Evolutionary conservation across 2,888 invertebrate genomes (phyloP).

Genomic region (Noctua janthina): DNA sequence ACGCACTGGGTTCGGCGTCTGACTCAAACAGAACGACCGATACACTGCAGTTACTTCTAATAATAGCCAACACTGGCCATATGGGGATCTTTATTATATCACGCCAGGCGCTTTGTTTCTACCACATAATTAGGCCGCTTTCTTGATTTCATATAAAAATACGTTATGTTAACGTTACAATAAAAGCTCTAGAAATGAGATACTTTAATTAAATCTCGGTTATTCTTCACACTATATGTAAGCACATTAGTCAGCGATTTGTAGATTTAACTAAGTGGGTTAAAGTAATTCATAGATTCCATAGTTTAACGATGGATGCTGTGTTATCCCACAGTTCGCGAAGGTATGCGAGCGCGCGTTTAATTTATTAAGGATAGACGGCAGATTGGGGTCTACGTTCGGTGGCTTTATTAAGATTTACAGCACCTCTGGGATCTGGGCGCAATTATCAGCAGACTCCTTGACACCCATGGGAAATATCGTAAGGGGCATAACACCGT

Average conservation of each 20-base stretch:
- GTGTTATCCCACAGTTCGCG: slow-evolving; percentile 58
- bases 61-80: slow-evolving; percentile 77
- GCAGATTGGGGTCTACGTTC: slow-evolving; percentile 72
- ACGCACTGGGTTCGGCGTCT: slow-evolving; percentile 70
- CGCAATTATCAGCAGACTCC: slow-evolving; percentile 81
- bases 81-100: slow-evolving; percentile 65
- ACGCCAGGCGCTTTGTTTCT: slow-evolving; percentile 58
- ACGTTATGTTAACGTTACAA: slow-evolving; percentile 14
- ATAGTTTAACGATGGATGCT: slow-evolving; percentile 61
- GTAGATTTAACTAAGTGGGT: slow-evolving; percentile 52
- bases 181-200: slow-evolving; percentile 20
- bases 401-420: slow-evolving; percentile 86
- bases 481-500: slow-evolving; percentile 74
- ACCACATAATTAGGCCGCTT: slow-evolving; percentile 47
- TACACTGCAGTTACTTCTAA: slow-evolving; percentile 77
- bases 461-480: slow-evolving; percentile 82
- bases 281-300: slow-evolving; percentile 67
- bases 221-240: slow-evolving; percentile 46
- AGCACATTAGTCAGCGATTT: slow-evolving; percentile 40
- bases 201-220: slow-evolving; percentile 42
- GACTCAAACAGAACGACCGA: slow-evolving; percentile 73
- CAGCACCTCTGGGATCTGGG: slow-evolving; percentile 78
- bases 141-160: slow-evolving; percentile 35
- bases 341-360: slow-evolving; percentile 67
- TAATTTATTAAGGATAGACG: slow-evolving; percentile 76